These are phyloP conservation scores for Gymnopithys bicolor DNA, from an alignment of 2,797 vertebrate genomes.

Conservation along the genomic window DNA sequence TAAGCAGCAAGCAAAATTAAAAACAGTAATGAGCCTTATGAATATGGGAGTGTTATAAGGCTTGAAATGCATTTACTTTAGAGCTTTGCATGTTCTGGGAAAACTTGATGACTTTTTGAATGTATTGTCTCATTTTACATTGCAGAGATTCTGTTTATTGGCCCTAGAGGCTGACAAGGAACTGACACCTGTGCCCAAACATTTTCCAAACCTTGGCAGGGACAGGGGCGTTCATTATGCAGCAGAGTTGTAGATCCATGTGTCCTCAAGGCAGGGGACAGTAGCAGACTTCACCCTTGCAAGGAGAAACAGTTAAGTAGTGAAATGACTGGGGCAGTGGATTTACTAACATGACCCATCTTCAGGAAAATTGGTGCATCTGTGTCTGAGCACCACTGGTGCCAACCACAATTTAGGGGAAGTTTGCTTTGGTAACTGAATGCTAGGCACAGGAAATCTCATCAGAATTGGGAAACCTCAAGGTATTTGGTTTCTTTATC, in stretches of 20 bases:
- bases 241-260: not conserved
- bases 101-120: conserved; percentile 48
- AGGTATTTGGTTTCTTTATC: not conserved
- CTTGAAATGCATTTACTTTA: conserved; percentile 71
- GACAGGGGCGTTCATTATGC: not conserved
- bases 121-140: conserved; percentile 57
- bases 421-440: not conserved
- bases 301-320: not conserved
- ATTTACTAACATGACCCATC: not conserved
- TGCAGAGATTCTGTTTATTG: conserved; percentile 32
- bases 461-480: not conserved
- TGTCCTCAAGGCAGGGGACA: not conserved
- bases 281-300: not conserved
- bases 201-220: conserved; percentile 28
- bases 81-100: conserved; percentile 60
- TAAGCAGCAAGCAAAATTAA: conserved; percentile 74
- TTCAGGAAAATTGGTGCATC: not conserved
- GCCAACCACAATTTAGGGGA: not conserved
- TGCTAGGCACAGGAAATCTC: not conserved
- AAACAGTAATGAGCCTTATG: conserved; percentile 68
- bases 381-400: not conserved
- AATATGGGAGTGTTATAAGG: conserved; percentile 37
- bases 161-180: conserved; percentile 61
- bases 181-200: conserved; percentile 67
- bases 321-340: not conserved